Evolutionary conservation across 2,797 vertebrate genomes (phyloP).

Genomic region (Tapirus indicus): DNA sequence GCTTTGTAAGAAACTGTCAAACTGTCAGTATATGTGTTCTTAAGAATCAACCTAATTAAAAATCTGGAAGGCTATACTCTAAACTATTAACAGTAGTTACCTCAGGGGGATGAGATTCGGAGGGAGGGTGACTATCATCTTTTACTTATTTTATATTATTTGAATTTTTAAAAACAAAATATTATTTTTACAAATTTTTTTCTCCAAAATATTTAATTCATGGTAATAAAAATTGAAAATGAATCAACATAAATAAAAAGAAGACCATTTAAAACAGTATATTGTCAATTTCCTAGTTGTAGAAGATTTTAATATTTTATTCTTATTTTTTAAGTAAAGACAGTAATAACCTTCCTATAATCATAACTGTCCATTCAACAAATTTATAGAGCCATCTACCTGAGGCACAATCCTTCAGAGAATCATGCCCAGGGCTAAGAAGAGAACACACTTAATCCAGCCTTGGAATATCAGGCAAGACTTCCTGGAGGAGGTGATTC

Average conservation of each 20-base stretch:
- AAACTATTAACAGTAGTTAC: constrained; percentile 20
- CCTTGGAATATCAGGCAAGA: background rate
- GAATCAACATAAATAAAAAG: background rate
- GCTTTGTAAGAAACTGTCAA: constrained; percentile 26
- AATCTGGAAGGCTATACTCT: background rate
- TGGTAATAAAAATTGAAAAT: constrained; percentile 5
- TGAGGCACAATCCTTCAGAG: background rate
- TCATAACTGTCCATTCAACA: background rate
- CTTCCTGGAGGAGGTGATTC: background rate
- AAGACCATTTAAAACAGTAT: constrained; percentile 28
- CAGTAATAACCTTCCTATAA: background rate
- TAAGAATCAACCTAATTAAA: background rate
- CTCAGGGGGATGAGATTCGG: background rate
- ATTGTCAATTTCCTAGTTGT: background rate
- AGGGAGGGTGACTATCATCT: background rate
- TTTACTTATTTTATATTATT: background rate
- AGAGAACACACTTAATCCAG: background rate
- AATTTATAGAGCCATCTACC: background rate
- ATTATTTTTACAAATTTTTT: background rate
- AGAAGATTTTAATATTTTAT: background rate
- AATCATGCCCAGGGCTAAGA: background rate
- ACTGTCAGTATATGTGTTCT: background rate
- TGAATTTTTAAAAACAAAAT: constrained; percentile 29
- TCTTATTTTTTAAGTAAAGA: constrained; percentile 25
- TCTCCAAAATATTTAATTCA: background rate